Evolutionary conservation across 2,113 vertebrate species (phyloP), one percentile per base, ranked within the genome.

Genomic region (Planiliza haematocheilus): DNA sequence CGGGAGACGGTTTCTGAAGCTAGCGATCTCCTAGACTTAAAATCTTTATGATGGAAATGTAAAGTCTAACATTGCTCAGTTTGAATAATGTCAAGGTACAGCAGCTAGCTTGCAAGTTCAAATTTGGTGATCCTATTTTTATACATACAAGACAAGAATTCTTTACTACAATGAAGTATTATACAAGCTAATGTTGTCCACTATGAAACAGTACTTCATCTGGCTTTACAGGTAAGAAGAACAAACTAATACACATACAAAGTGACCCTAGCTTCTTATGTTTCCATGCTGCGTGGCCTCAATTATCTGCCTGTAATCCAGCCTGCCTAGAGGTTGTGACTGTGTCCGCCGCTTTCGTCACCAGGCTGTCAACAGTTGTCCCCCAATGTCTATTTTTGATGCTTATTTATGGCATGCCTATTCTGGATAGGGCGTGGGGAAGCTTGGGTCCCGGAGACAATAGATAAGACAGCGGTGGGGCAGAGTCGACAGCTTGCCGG

Each of bases 301-400:
- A 96, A 96, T 97, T 96, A 96, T 95, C 86, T 88, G 86, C 34
- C 65, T 88, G 94, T 97, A 96, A 97, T 96, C 94, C 95, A 89
- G 94, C 93, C 92, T 93, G 93, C 93, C 93, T 70, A 88, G 91
- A 92, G 94, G 93, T 95, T 95, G 94, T 76, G 76, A 88, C 84
- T 30, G 91, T 94, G 94, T 95, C 94, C 94, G 90, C 91, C 84
- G 87, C 93, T 94, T 95, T 93, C 92, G 91, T 96, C 94, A 93
- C 91, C 14, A 81, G 79, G 84, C 93, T 92, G 93, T 95, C 96
- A 95, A 95, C 96, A 97, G 96, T 95, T 96, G 96, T 94, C 94
- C 93, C 82, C 86, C 87, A 80, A 91, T 83, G 72, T 95, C 96
- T 96, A 96, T 96, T 96, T 95, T 92, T 94, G 94, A 93, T 92